Evolutionary conservation across 2,797 vertebrate species (phyloP), one percentile per base, ranked within the genome.

Genomic region (Anisognathus igniventris): DNA sequence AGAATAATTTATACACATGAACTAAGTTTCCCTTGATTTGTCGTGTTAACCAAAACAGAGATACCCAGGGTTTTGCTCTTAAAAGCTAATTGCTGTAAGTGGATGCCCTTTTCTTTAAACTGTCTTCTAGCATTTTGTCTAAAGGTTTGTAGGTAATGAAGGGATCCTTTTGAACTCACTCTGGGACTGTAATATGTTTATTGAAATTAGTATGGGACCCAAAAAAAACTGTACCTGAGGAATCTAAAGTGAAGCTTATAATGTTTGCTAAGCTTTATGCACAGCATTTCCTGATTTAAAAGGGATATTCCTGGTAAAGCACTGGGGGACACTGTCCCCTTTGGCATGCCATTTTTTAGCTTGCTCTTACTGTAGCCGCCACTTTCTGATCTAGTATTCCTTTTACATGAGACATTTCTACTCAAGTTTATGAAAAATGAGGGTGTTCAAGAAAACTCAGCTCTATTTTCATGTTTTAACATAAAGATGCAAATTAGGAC

Each of bases 401-500:
- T 86, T 88, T 87, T 72, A 74, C 47, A 66, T 14, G 28, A 86
- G 39, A 39, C 1, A 0, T 77, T 92, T 74, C 81, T 65, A 60
- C 33, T 74, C 54, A 74, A 75, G 57, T 47, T 85, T 75, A 81
- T 75, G 62, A 91, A 83, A 94, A 93, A 87, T 35, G 8, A 33
- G 9, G 6, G 28, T 53, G 31, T 74, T 95, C 65, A 91, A 91
- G 51, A 57, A 85, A 92, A 68, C 23, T 30, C 71, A 82, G 14
- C 20, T 80, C 31, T 83, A 24, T 87, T 87, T 94, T 82, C 62
- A 66, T 73, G 60, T 91, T 92, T 86, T 77, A 88, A 53, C 72
- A 82, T 80, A 93, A 86, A 85, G 62, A 90, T 94, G 91, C 68
- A 96, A 91, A 93, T 93, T 58, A 74, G 33, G 22, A 74, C 22